phyloP scores from a whole-genome alignment of 2,113 vertebrate genomes.

The Felis catus region F.catus_Fca126_mat1.0 CM031419.1:163830001-163830500 shows the following conservation, averaged over 20 bases:
- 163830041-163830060: neutral
- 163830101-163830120: neutral
- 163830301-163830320: neutral
- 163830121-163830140: neutral
- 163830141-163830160: neutral
- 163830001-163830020: neutral
- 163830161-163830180: neutral
- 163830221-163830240: neutral
- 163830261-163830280: neutral
- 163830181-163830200: neutral
- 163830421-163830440: neutral
- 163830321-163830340: neutral
- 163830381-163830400: neutral
- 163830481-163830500: neutral
- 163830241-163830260: neutral
- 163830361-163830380: neutral
- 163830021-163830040: neutral
- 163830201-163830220: neutral
- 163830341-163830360: neutral
- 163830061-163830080: neutral
- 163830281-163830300: neutral
- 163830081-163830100: neutral
- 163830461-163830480: neutral
- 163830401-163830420: neutral
- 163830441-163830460: neutral